Evolutionary conservation across 2,888 invertebrate species (phyloP).

Genomic region (Nycteola revayana): DNA sequence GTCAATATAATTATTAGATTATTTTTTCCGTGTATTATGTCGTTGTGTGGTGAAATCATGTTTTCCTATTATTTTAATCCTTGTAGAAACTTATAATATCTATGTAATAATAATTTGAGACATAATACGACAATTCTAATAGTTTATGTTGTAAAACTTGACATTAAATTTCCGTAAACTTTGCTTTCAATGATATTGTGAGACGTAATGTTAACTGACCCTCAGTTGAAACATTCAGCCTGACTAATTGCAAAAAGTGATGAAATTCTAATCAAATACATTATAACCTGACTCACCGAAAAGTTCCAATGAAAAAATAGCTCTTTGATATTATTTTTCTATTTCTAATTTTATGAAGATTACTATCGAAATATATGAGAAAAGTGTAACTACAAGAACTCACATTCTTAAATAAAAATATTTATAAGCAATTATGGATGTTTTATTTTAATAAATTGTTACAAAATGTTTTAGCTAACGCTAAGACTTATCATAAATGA

Average conservation of each 20-base stretch:
- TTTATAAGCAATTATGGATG: conserved; percentile 67
- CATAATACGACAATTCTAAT: conserved; percentile 62
- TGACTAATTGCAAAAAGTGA: conserved; percentile 44
- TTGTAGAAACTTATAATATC: conserved; percentile 57
- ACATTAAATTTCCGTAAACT: conserved; percentile 45
- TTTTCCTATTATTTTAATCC: conserved; percentile 57
- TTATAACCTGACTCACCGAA: conserved; percentile 60
- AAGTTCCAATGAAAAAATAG: conserved; percentile 73
- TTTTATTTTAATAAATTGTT: conserved; percentile 47
- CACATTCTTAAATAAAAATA: conserved; percentile 78
- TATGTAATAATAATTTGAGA: conserved; percentile 64
- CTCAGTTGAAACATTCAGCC: conserved; percentile 20
- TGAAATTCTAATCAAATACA: conserved; percentile 39
- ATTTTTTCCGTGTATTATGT: conserved; percentile 48
- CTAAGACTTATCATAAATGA: conserved; percentile 19
- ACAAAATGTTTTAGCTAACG: conserved; percentile 19
- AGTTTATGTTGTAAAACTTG: conserved; percentile 59
- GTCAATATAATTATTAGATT: conserved; percentile 52
- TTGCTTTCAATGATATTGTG: conserved; percentile 53
- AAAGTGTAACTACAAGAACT: conserved; percentile 75
- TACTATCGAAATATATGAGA: conserved; percentile 71
- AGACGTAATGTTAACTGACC: conserved; percentile 28
- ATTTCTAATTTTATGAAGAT: conserved; percentile 80
- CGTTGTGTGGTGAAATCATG: conserved; percentile 72
- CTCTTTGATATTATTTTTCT: conserved; percentile 82